These are phyloP conservation scores for Hylomyscus alleni DNA, from an alignment of 2,797 vertebrate species.

Conservation along the genomic window DNA sequence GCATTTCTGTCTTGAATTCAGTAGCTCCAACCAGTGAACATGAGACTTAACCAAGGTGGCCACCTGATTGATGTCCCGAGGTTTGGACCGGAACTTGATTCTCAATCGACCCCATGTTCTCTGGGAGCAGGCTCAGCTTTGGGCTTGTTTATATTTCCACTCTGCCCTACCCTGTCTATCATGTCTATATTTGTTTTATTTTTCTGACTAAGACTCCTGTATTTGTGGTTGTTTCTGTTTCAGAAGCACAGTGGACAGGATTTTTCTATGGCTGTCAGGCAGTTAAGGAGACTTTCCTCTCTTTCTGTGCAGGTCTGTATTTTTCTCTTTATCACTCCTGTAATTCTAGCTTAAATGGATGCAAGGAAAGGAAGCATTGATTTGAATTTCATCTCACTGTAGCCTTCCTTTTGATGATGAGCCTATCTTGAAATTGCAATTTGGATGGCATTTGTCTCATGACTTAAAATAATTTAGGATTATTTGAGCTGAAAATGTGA, in stretches of 20 bases:
- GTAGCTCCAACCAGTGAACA: fast-evolving
- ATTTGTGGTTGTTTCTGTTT: conserved; percentile 50
- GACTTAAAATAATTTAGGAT: conserved; percentile 76
- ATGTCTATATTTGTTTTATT: not conserved
- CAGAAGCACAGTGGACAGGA: not conserved
- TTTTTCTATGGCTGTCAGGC: conserved; percentile 22
- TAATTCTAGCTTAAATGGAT: conserved; percentile 38
- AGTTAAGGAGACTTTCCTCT: conserved; percentile 51
- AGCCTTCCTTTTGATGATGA: conserved; percentile 59
- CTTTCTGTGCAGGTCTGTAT: conserved; percentile 29
- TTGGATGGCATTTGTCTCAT: conserved; percentile 72
- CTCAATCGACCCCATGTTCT: not conserved
- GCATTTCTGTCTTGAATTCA: not conserved
- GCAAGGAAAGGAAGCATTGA: conserved; percentile 14
- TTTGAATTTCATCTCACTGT: conserved; percentile 64
- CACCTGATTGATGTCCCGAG: not conserved
- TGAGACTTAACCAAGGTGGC: not conserved
- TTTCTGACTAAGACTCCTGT: not conserved
- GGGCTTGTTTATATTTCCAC: not conserved
- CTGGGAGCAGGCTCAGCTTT: not conserved
- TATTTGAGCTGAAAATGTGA: conserved; percentile 75
- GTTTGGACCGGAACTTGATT: not conserved
- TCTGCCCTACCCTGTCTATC: fast-evolving
- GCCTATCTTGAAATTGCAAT: conserved; percentile 74
- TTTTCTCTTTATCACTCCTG: conserved; percentile 62